Base-by-base conservation (phyloP, 2,797 vertebrate species). In the Bovichtus variegatus region DNA sequence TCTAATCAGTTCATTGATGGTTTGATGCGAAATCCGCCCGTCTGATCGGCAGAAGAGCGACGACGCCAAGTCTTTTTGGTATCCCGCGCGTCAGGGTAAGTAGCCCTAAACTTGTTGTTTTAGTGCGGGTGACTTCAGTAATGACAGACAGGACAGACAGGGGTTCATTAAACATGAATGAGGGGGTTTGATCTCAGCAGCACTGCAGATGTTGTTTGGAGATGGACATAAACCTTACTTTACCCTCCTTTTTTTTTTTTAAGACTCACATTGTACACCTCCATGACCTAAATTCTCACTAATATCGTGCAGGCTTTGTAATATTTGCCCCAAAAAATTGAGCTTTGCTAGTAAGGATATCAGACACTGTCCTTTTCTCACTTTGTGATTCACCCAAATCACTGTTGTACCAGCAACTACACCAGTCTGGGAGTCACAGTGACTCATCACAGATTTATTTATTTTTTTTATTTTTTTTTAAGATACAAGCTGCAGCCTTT, bases 71-170 rank as follows among this genome's bases (percentile, higher is more conserved):
- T 59, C 82, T 86, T 76, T 82, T 76, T 82, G 50, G 74, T 25
- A 69, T 73, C 70, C 85, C 72, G 77, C 76, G 83, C 82, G 77
- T 85, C 82, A 44, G 75, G 91, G 94, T 93, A 62, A 93, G 94
- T 91, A 34, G 31, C n/a, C 11, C 21, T 2, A 21, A 89, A 91
- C 86, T 93, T 87, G 81, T 76, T 85, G 12, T 79, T 85, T 55
- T 27, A 25, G 46, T 46, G 68, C 13, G 78, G 59, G 25, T 44
- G 38, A 51, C 54, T 85, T 21, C 18, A 49, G 66, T 9, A 44
- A 47, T 79, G 81, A 82, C 78, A 80, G 66, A 9, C 51, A 34
- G 29, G 25, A 15, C 67, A 77, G 66, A 73, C 80, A 23, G 53
- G 19, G 49, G 11, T 49, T 50, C 1, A 67, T 81, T 27, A 74